Evolutionary conservation across 2,113 vertebrate genomes (phyloP).

Genomic region (Lepisosteus oculatus): DNA sequence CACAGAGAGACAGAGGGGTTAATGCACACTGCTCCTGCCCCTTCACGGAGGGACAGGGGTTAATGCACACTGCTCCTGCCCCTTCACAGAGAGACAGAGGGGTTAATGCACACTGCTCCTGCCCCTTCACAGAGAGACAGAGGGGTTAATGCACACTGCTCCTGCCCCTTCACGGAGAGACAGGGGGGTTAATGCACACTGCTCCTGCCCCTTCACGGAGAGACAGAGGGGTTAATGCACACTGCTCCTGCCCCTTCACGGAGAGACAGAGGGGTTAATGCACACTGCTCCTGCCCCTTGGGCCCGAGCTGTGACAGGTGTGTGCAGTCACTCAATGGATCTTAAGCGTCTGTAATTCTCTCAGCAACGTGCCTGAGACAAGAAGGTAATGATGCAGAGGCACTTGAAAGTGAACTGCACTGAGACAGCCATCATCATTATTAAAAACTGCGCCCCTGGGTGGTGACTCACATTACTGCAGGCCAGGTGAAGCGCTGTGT

Average conservation of each 20-base stretch:
- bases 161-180: background rate
- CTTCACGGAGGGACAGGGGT: constrained; percentile 48
- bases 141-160: background rate
- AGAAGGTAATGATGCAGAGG: too few relatives aligned
- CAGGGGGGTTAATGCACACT: background rate
- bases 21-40: constrained; percentile 83
- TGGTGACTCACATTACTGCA: constrained; percentile 82
- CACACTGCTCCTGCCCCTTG: too few relatives aligned
- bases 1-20: constrained; percentile 2
- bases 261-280: background rate
- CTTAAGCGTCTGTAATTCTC: too few relatives aligned
- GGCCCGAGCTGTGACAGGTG: too few relatives aligned
- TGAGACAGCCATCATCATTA: too few relatives aligned
- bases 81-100: background rate
- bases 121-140: background rate
- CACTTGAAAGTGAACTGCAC: too few relatives aligned
- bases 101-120: background rate
- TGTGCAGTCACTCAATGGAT: too few relatives aligned
- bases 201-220: background rate
- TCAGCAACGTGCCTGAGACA: too few relatives aligned
- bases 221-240: too few relatives aligned
- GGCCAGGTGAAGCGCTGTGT: constrained; percentile 88
- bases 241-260: background rate
- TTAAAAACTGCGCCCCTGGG: background rate
- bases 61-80: too few relatives aligned